phyloP scores from a whole-genome alignment of 2,888 invertebrate species.

The Hymenopus coronatus region DNA sequence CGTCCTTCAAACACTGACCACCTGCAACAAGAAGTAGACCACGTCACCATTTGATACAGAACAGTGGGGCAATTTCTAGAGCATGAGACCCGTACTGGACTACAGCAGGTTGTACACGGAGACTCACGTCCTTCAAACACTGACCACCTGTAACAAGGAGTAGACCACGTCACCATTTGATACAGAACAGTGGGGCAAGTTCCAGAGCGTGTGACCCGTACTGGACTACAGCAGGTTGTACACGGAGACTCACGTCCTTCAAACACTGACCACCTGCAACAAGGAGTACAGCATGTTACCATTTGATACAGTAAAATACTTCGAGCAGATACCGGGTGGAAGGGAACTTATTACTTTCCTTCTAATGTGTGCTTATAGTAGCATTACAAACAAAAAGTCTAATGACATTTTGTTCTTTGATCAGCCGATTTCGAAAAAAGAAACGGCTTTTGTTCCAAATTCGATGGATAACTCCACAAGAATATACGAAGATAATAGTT shows the following conservation, averaged over 20 bases:
- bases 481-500: too few species aligned
- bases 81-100: conserved; percentile 68
- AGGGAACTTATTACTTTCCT: too few species aligned
- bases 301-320: too few species aligned
- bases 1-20: conserved; percentile 66
- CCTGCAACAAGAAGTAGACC: conserved; percentile 45
- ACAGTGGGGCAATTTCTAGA: conserved; percentile 10
- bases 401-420: too few species aligned
- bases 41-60: too few species aligned
- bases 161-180: background rate
- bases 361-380: too few species aligned
- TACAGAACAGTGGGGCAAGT: too few species aligned
- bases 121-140: conserved; percentile 67
- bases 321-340: too few species aligned
- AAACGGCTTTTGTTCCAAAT: too few species aligned
- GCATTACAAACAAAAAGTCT: too few species aligned
- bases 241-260: conserved; percentile 66
- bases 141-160: conserved; percentile 53
- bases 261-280: conserved; percentile 61
- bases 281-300: background rate
- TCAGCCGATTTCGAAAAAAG: too few species aligned
- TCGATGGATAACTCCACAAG: too few species aligned
- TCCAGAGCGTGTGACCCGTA: conserved; percentile 59
- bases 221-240: conserved; percentile 68
- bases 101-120: conserved; percentile 66